Conservation (phyloP, 2,113 vertebrate species). For the Cryptotis parvus region DNA sequence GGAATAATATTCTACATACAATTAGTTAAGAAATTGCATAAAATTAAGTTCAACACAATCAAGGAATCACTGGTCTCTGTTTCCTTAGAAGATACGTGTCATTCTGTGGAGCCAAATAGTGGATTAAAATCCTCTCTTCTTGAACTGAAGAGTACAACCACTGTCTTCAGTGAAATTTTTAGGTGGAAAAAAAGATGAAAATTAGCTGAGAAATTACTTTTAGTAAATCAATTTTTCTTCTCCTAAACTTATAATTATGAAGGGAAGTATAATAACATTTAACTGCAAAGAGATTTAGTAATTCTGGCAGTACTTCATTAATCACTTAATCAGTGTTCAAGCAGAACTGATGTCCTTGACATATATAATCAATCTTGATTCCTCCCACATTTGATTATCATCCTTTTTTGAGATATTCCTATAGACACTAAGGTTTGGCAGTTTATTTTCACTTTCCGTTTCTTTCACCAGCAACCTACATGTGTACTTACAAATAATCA, state of each 20-base stretch:
- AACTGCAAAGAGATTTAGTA: constrained; percentile 69
- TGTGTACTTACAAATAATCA: constrained; percentile 36
- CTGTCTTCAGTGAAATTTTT: background rate
- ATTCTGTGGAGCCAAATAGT: background rate
- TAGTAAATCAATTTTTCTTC: constrained; percentile 56
- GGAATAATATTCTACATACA: background rate
- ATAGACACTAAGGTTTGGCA: constrained; percentile 31
- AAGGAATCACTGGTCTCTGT: background rate
- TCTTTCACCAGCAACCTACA: constrained; percentile 53
- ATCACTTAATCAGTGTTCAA: constrained; percentile 80
- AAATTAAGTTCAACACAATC: background rate
- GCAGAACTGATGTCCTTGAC: constrained; percentile 80
- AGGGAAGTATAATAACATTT: constrained; percentile 71
- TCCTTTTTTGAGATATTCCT: constrained; percentile 60
- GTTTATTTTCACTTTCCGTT: constrained; percentile 47
- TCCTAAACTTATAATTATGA: constrained; percentile 73
- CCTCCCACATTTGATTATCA: constrained; percentile 67
- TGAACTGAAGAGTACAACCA: background rate
- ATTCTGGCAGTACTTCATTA: constrained; percentile 79
- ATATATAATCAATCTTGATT: constrained; percentile 81
- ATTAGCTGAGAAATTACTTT: constrained; percentile 68
- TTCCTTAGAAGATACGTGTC: background rate
- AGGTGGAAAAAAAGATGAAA: background rate
- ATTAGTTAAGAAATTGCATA: background rate
- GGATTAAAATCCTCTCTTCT: background rate